Evolutionary conservation across 2,797 vertebrate genomes (phyloP), one percentile per base, ranked within the genome.

Genomic region (Otolemur crassicaudatus): DNA sequence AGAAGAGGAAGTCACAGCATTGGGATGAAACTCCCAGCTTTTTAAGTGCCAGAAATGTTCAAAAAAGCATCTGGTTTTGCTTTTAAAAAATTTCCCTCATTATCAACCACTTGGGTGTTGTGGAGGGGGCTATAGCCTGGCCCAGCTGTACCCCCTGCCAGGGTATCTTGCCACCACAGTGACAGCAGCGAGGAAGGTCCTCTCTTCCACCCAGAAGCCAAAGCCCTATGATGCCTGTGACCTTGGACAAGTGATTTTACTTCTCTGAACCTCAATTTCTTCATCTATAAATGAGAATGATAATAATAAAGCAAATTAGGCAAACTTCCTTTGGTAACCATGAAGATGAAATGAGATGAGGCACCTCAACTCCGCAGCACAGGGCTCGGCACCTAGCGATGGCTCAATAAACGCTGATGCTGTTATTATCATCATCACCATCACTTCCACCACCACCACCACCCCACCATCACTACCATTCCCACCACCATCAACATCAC

Each of bases 61-160:
- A 73, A 43, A 95, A 87, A 91, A 94, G 91, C 97, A 96, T 96
- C 96, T 98, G 97, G 73, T 90, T 98, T 70, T 94, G 84, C 91
- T 96, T 88, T 96, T 96, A 61, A 3, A 23, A 1, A 1, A 61
- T n/a, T 31, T 94, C 37, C 20, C 29, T 80, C 53, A 5, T 79
- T 73, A 56, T 82, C 67, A 92, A 86, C 91, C 94, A 84, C 95
- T 92, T 87, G 90, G 88, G 91, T 56, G 70, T 89, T 67, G 37
- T 2, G 34, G 76, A 58, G 43, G 72, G 91, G 76, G 87, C 83
- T 37, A 63, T 20, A 43, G 34, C 86, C 27, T 23, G 14, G 60
- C 70, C 88, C 25, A n/a, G 87, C 61, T 37, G 80, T 79, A 37
- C 43, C 60, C 65, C 34, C 65, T 25, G 25, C 73, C 84, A 22